Percentiles rank a stretch among this genome's conserved stretches.
Evolutionary conservation across 2,797 vertebrate species (phyloP).

Genomic region (Sebastes baramenuke): DNA sequence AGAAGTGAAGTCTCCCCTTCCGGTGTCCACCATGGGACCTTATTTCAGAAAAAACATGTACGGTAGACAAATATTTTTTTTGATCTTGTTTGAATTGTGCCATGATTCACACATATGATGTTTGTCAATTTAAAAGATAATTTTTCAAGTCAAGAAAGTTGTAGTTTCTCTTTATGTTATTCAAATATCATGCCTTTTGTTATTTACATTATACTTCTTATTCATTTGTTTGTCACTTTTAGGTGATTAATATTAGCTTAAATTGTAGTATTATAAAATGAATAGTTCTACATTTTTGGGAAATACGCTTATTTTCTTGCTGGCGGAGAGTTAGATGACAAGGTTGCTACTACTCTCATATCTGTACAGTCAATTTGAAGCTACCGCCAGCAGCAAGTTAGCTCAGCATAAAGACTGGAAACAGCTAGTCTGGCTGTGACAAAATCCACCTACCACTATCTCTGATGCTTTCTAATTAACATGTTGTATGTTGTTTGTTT

Average conservation of each 20-base stretch:
- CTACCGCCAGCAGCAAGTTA: not conserved
- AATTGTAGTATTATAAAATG: too few relatives aligned
- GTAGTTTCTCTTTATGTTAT: fast-evolving
- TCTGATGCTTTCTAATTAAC: not conserved
- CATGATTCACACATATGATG: too few relatives aligned
- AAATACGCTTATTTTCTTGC: not conserved
- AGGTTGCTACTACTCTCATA: not conserved
- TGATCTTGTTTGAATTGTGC: too few relatives aligned
- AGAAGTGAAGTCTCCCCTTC: too few relatives aligned
- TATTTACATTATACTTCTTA: not conserved
- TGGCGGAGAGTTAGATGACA: not conserved
- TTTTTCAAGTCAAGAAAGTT: too few relatives aligned
- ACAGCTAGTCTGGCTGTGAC: not conserved
- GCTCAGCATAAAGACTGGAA: not conserved
- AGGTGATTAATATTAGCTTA: not conserved
- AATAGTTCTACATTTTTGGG: not conserved
- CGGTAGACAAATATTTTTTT: too few relatives aligned
- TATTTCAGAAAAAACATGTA: too few relatives aligned
- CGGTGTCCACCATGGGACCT: too few relatives aligned
- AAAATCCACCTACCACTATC: not conserved
- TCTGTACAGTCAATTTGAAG: not conserved
- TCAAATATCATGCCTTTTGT: not conserved
- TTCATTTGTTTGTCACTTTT: not conserved
- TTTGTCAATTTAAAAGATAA: too few relatives aligned
- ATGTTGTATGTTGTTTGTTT: not conserved